Conservation (phyloP, 1,140 invertebrate genomes). For the Oryctes rhinoceros region DNA sequence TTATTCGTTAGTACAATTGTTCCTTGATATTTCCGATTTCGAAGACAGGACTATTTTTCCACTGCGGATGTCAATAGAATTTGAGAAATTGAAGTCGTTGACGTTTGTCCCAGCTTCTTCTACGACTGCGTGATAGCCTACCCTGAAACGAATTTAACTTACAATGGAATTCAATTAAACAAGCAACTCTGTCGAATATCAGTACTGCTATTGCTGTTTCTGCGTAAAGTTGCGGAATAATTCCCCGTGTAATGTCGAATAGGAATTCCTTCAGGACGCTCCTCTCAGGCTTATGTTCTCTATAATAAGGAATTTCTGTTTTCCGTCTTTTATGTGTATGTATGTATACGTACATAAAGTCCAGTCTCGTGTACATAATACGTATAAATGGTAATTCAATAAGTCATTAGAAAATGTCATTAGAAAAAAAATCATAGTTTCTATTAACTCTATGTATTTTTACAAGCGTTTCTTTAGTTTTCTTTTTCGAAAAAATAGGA, state of each 20-base stretch:
- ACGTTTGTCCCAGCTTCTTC: neutral
- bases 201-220: constrained; percentile 43
- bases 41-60: neutral
- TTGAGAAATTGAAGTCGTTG: neutral
- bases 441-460: too few species aligned
- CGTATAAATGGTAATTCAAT: too few species aligned
- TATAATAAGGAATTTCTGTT: constrained; percentile 34
- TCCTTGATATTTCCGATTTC: neutral
- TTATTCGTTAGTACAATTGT: too few species aligned
- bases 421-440: too few species aligned
- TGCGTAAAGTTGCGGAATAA: constrained; percentile 53
- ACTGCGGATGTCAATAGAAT: neutral
- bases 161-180: constrained; percentile 57
- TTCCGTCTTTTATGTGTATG: constrained; percentile 31
- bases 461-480: too few species aligned
- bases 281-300: constrained; percentile 43
- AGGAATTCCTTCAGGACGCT: constrained; percentile 45
- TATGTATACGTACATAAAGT: neutral
- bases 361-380: too few species aligned
- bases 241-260: constrained; percentile 49
- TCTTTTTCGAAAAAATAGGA: too few species aligned
- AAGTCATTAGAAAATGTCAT: too few species aligned
- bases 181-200: constrained; percentile 54
- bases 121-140: constrained; percentile 1
- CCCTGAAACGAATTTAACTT: constrained; percentile 52